These are phyloP conservation scores for Ramazzottius varieornatus DNA, from an alignment of 2,888 invertebrate species.

Conservation along the genomic window DNA sequence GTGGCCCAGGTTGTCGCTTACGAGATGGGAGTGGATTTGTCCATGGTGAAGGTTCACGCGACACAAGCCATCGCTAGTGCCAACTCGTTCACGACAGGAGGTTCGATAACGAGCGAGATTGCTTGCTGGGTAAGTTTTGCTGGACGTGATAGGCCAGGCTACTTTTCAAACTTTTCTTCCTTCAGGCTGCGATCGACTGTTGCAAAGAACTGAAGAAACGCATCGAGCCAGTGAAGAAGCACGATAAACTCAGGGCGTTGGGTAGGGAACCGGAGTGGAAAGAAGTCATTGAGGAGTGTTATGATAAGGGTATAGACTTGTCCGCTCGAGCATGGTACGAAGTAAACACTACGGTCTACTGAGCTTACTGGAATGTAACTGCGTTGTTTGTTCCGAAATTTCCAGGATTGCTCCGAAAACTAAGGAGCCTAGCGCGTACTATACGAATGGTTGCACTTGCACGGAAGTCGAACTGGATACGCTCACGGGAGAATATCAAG, in stretches of 20 bases:
- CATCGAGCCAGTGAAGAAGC: constrained; percentile 19
- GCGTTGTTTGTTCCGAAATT: not conserved
- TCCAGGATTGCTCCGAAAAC: not conserved
- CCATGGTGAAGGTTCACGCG: constrained; percentile 13
- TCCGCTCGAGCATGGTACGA: constrained; percentile 11
- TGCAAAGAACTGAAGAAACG: constrained; percentile 18
- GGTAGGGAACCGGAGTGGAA: constrained; percentile 21
- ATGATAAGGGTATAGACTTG: constrained; percentile 16
- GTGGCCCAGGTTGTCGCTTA: constrained; percentile 14
- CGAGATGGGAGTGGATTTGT: constrained; percentile 17
- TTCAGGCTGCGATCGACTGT: constrained; percentile 17
- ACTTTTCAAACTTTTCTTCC: too few relatives aligned
- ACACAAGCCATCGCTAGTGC: constrained; percentile 12
- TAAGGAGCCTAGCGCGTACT: constrained; percentile 12
- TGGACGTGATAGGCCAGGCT: too few relatives aligned
- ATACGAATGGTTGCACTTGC: constrained; percentile 19
- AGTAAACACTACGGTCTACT: constrained; percentile 8
- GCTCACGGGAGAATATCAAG: constrained; percentile 21
- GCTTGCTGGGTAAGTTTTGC: constrained; percentile 14
- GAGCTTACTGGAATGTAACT: constrained; percentile 2
- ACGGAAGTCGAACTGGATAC: constrained; percentile 24
- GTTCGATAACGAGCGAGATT: constrained; percentile 35
- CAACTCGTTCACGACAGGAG: constrained; percentile 17
- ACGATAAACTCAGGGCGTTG: constrained; percentile 8
- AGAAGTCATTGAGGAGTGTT: constrained; percentile 17